Evolutionary conservation across 1,140 invertebrate genomes (phyloP), one percentile per base, ranked within the genome.

Genomic region (Drosophila orena): DNA sequence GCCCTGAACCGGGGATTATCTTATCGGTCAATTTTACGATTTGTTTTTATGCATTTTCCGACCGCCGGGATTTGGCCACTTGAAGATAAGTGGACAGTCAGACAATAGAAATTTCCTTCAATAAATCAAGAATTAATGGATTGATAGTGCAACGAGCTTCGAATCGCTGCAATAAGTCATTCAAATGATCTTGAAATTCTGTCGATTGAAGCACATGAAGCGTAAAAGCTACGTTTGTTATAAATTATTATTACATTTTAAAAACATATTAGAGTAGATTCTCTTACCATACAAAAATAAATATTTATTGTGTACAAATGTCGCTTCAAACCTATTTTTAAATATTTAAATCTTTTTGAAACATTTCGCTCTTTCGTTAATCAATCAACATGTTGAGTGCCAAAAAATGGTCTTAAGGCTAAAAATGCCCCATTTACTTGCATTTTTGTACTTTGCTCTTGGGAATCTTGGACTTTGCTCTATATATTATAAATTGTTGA

Each of bases 401-500:
- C 24, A 42, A 27, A 56, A 42, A 42, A 20, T 14, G 11, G 22
- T 42, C n/a, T n/a, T 8, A 27, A 24, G 4, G 10, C 14, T n/a
- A 17, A 54, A 54, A 54, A 20, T 52, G 11, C 12, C 15, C 2
- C n/a, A 20, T 20, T 35, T 52, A 52, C 30, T 34, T 52, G 49
- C 10, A 30, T 10, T 52, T 12, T 61, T 50, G 66, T 69, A 68
- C 77, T 77, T 81, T 78, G 71, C 35, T 47, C 47, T 27, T 42
- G 55, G 49, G 20, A 50, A 27, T 69, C 58, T 79, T 88, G 75
- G 75, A 88, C 83, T 88, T 83, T 86, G 64, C 1, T 40, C 69
- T 8, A 81, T 24, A 72, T 61, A 76, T 71, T 76, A 61, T 70
- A 81, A 70, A 88, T 81, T 81, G 78, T 72, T 85, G 78, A 78